Evolutionary conservation across 2,888 invertebrate species (phyloP).

Genomic region (Acanthoscelides obtectus): DNA sequence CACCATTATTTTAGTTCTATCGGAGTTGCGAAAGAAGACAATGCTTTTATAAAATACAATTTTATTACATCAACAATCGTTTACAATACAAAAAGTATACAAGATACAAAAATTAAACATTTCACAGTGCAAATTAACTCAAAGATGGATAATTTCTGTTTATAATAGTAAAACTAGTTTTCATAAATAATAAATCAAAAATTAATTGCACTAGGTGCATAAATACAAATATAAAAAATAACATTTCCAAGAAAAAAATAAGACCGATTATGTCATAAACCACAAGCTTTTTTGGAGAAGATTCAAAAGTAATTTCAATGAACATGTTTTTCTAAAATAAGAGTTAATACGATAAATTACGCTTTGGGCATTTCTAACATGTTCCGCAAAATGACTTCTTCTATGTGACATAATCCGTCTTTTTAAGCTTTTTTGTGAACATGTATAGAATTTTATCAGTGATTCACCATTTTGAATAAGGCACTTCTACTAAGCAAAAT

Average conservation of each 20-base stretch:
- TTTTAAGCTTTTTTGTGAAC: no score
- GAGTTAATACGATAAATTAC: no score
- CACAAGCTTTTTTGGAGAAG: no score
- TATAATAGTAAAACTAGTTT: background rate
- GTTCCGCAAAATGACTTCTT: no score
- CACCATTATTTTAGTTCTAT: no score
- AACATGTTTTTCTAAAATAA: no score
- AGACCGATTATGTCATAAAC: background rate
- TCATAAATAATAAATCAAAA: background rate
- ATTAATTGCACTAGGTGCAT: background rate
- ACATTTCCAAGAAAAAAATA: background rate
- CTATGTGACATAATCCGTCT: no score
- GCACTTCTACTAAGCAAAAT: background rate
- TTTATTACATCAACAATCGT: background rate
- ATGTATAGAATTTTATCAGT: no score
- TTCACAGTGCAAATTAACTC: background rate
- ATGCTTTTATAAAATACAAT: background rate
- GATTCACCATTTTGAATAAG: background rate
- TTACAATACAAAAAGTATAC: background rate
- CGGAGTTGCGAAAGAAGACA: no score
- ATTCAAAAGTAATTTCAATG: no score
- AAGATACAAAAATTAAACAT: background rate
- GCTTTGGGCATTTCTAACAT: no score
- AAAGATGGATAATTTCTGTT: background rate
- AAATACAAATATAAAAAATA: background rate